Conservation (phyloP, 2,113 vertebrate genomes). For the Scartelaos histophorus region DNA sequence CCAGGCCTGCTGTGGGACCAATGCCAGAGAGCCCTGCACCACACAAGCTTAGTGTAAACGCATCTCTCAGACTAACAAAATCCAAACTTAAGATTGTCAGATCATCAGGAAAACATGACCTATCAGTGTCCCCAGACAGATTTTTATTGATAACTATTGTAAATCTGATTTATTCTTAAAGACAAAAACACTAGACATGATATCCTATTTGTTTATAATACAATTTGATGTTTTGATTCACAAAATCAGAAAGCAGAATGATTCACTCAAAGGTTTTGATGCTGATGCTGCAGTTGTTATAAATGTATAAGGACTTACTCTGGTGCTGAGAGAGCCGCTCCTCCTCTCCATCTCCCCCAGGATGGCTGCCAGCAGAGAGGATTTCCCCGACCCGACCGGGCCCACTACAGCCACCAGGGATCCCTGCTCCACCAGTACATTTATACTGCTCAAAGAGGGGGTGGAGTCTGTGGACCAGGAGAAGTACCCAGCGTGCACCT, state of each 20-base stretch:
- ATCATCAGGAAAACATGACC: too few relatives aligned
- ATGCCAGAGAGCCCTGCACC: slow-evolving; percentile 78
- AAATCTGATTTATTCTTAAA: too few relatives aligned
- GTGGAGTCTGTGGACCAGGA: slow-evolving; percentile 78
- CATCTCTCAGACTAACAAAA: neutral
- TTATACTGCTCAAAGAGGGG: slow-evolving; percentile 80
- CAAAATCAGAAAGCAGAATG: too few relatives aligned
- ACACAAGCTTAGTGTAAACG: neutral
- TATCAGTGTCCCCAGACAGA: too few relatives aligned
- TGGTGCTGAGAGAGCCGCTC: slow-evolving; percentile 67
- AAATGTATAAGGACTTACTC: too few relatives aligned
- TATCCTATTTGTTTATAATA: too few relatives aligned
- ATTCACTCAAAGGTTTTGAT: too few relatives aligned
- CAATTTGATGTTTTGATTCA: too few relatives aligned
- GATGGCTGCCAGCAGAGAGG: slow-evolving; percentile 77
- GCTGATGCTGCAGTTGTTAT: too few relatives aligned
- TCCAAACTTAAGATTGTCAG: neutral
- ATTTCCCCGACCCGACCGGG: slow-evolving; percentile 79
- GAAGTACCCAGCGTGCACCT: slow-evolving; percentile 80
- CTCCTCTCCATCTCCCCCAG: slow-evolving; percentile 79
- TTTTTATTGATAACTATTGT: too few relatives aligned
- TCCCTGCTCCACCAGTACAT: slow-evolving; percentile 65
- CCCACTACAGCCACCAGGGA: slow-evolving; percentile 75
- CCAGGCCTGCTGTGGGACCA: slow-evolving; percentile 82
- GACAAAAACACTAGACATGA: too few relatives aligned